Percentiles rank a stretch among this genome's conserved stretches.
These are phyloP conservation scores for Pogonomyrmex californicus DNA, from an alignment of 1,140 invertebrate genomes.

Conservation along the genomic window DNA sequence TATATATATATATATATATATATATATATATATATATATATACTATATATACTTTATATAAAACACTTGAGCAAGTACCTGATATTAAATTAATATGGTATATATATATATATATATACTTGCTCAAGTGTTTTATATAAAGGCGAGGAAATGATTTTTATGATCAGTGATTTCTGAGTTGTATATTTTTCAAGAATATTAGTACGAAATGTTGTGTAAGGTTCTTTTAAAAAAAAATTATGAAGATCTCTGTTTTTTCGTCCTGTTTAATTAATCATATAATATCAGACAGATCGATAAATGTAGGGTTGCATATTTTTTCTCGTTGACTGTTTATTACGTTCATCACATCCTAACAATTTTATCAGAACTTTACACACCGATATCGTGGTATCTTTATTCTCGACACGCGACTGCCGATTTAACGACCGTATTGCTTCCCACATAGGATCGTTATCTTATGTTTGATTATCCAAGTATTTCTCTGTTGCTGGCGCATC, in stretches of 20 bases:
- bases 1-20: too few species aligned
- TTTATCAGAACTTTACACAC: not conserved
- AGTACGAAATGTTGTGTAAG: not conserved
- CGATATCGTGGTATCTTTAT: not conserved
- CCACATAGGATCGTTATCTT: constrained; percentile 58
- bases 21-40: too few species aligned
- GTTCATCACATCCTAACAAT: not conserved
- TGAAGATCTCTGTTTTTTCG: not conserved
- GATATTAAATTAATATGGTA: not conserved
- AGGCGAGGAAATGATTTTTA: not conserved
- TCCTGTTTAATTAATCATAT: not conserved
- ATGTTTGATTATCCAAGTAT: constrained; percentile 54
- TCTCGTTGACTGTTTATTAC: not conserved
- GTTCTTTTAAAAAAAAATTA: not conserved
- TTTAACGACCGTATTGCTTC: constrained; percentile 52
- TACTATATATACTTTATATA: too few species aligned
- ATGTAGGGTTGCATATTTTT: not conserved
- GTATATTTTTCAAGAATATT: not conserved
- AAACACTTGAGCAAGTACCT: not conserved
- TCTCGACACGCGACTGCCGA: constrained; percentile 5
- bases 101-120: too few species aligned
- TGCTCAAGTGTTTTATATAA: not conserved
- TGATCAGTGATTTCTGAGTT: not conserved
- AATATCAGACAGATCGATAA: not conserved
- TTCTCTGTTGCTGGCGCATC: constrained; percentile 49